These are phyloP conservation scores for Sarcophaga peregrina DNA, from an alignment of 1,140 invertebrate species.

Conservation along the genomic window DNA sequence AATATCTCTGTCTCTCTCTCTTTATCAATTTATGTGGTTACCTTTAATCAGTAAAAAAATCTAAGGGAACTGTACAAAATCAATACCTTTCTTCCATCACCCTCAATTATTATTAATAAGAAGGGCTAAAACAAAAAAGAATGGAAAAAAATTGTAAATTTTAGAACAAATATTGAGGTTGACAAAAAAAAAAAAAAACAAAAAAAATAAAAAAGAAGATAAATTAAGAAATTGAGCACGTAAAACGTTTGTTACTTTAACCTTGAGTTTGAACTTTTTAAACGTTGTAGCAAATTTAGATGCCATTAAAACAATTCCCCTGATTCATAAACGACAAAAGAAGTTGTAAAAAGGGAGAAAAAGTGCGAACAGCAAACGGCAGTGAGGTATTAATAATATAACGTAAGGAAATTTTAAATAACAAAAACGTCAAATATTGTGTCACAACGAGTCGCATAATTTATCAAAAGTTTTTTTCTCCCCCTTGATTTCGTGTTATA, in stretches of 20 bases:
- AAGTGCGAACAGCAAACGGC: neutral
- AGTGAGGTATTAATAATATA: neutral
- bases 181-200: too few species aligned
- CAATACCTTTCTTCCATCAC: neutral
- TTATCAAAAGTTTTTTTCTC: conserved; percentile 18
- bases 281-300: conserved; percentile 18
- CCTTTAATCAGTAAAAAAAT: neutral
- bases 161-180: neutral
- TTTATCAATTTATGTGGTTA: neutral
- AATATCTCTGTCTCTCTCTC: neutral
- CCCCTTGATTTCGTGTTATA: neutral
- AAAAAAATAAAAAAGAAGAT: neutral
- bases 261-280: conserved; percentile 9
- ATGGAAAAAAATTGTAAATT: neutral
- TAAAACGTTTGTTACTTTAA: conserved; percentile 27
- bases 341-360: neutral
- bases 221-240: conserved; percentile 11
- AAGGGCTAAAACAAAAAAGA: too few species aligned
- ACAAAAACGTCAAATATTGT: conserved; percentile 9
- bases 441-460: conserved; percentile 24
- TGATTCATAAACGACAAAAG: neutral
- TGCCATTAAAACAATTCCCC: conserved; percentile 21
- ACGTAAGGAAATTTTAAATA: neutral
- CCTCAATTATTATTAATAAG: neutral
- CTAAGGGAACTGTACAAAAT: neutral